Conservation (phyloP, 2,888 invertebrate species). For the Mycalesis mineus region DNA sequence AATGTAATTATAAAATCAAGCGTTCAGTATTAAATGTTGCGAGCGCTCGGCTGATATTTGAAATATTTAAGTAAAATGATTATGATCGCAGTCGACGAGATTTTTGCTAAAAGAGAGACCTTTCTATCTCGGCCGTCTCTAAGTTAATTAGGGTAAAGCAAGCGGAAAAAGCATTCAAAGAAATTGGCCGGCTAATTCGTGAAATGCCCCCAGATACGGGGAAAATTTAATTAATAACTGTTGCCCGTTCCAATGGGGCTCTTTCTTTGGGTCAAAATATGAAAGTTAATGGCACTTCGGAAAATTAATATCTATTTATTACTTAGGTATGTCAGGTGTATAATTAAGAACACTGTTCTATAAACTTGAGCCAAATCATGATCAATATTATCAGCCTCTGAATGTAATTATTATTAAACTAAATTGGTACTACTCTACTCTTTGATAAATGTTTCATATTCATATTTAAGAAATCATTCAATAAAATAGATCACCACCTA, state of each 20-base stretch:
- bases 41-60: slow-evolving; percentile 43
- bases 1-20: slow-evolving; percentile 33
- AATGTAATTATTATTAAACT: too few relatives aligned
- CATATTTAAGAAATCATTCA: too few relatives aligned
- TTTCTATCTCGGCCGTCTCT: slow-evolving; percentile 46
- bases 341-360: too few relatives aligned
- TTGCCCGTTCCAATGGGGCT: slow-evolving; percentile 16
- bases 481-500: too few relatives aligned
- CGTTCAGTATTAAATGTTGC: slow-evolving; percentile 41
- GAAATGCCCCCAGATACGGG: slow-evolving; percentile 43
- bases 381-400: too few relatives aligned
- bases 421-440: too few relatives aligned
- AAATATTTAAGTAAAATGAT: slow-evolving; percentile 54
- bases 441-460: too few relatives aligned
- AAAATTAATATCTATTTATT: background rate
- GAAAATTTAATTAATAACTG: slow-evolving; percentile 48
- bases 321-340: background rate
- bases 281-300: slow-evolving; percentile 10
- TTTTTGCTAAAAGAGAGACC: slow-evolving; percentile 35
- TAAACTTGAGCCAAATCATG: too few relatives aligned
- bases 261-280: slow-evolving; percentile 9
- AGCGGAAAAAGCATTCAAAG: slow-evolving; percentile 58
- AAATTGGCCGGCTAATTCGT: slow-evolving; percentile 59
- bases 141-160: slow-evolving; percentile 58
- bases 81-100: slow-evolving; percentile 51